Evolutionary conservation across 2,888 invertebrate genomes (phyloP).

Genomic region (Leptothorax acervorum): DNA sequence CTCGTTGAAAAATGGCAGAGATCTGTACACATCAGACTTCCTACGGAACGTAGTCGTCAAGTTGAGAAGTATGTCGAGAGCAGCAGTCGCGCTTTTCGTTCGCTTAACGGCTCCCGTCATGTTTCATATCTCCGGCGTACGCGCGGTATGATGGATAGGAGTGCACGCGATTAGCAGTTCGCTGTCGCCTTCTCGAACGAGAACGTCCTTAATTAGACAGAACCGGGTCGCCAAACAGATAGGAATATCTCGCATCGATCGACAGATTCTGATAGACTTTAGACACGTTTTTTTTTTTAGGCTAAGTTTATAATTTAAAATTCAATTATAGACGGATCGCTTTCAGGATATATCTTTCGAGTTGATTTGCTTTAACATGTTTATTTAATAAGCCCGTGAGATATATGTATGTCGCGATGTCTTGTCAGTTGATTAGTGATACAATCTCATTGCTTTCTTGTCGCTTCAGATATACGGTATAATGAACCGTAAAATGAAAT

Average conservation of each 20-base stretch:
- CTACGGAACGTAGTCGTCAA: neutral
- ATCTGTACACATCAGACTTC: neutral
- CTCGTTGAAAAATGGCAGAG: neutral
- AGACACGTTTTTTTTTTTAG: neutral
- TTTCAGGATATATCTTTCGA: neutral
- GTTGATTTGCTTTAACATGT: neutral
- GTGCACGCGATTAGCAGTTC: conserved; percentile 31
- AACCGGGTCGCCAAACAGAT: conserved; percentile 40
- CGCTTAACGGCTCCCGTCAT: conserved; percentile 13
- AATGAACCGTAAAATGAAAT: neutral
- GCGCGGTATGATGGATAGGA: conserved; percentile 36
- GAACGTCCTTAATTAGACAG: conserved; percentile 44
- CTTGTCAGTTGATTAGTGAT: neutral
- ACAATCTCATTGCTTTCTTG: neutral
- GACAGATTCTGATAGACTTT: neutral
- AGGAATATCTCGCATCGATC: conserved; percentile 33
- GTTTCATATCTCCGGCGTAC: conserved; percentile 19
- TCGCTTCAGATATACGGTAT: neutral
- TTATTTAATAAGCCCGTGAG: neutral
- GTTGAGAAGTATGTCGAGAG: conserved; percentile 12
- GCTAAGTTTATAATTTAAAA: conserved; percentile 1
- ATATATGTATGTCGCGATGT: neutral
- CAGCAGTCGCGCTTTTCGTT: conserved; percentile 29
- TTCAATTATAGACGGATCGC: neutral
- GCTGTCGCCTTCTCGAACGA: conserved; percentile 38